Percentiles rank a stretch among this genome's conserved stretches.
Conservation (phyloP, 2,888 invertebrate genomes). For the Xestia xanthographa region DNA sequence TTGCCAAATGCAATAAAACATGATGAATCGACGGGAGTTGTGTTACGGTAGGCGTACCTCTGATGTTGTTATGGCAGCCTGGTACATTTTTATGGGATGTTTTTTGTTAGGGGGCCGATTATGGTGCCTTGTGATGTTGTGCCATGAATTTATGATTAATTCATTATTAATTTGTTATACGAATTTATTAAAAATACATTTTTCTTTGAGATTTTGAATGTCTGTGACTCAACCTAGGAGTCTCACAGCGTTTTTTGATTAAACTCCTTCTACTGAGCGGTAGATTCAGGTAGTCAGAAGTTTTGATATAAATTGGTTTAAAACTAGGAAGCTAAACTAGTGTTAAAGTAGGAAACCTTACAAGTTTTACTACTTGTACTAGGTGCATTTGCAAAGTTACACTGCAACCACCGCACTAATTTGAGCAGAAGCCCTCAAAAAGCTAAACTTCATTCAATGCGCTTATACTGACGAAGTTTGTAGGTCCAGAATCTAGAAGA, state of each 20-base stretch:
- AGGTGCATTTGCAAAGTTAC: not conserved
- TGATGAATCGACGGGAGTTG: slow-evolving; percentile 53
- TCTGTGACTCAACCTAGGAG: slow-evolving; percentile 79
- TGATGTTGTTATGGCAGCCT: slow-evolving; percentile 42
- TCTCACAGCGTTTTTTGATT: slow-evolving; percentile 82
- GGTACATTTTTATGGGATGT: slow-evolving; percentile 39
- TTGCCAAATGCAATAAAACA: slow-evolving; percentile 60
- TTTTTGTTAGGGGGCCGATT: slow-evolving; percentile 20
- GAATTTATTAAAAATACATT: slow-evolving; percentile 39
- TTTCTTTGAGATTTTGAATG: slow-evolving; percentile 82
- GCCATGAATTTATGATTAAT: slow-evolving; percentile 19
- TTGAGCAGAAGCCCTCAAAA: not conserved
- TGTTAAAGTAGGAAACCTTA: slow-evolving; percentile 7
- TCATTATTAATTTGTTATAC: not conserved
- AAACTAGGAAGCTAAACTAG: too few relatives aligned
- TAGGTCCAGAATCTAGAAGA: not conserved
- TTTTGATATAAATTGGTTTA: slow-evolving; percentile 59
- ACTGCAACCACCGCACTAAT: not conserved
- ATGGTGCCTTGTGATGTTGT: slow-evolving; percentile 14
- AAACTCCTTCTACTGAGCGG: slow-evolving; percentile 72
- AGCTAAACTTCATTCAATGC: not conserved
- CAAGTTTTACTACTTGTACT: too few relatives aligned
- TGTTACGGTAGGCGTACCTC: slow-evolving; percentile 35
- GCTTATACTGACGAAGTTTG: not conserved
- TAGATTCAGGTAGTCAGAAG: slow-evolving; percentile 74